Evolutionary conservation across 2,797 vertebrate genomes (phyloP).

Genomic region (Luscinia luscinia): DNA sequence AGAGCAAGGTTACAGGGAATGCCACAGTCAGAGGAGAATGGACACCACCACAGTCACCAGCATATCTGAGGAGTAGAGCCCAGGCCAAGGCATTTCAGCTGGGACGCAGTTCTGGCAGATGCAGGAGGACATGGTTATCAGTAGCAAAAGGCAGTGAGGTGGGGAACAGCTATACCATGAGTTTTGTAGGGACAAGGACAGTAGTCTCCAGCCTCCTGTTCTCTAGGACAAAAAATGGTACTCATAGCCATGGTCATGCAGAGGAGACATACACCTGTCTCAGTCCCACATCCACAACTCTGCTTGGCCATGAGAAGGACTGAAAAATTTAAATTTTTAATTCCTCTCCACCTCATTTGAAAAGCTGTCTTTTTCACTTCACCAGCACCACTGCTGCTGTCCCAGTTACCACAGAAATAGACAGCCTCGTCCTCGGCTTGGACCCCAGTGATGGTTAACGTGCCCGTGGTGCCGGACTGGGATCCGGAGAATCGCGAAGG

Average conservation of each 20-base stretch:
- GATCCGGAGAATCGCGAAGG: background rate
- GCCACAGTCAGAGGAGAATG: background rate
- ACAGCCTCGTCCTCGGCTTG: too few relatives aligned
- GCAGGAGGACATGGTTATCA: background rate
- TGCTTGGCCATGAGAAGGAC: background rate
- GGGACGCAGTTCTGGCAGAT: background rate
- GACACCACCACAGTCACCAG: rapidly evolving
- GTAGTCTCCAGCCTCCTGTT: background rate
- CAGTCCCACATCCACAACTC: background rate
- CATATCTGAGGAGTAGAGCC: background rate
- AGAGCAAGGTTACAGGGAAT: background rate
- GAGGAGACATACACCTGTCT: background rate
- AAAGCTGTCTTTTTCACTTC: background rate
- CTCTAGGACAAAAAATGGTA: background rate
- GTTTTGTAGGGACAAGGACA: background rate
- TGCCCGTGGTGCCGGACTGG: rapidly evolving
- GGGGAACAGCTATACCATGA: background rate
- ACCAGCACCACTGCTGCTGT: background rate
- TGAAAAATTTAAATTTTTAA: background rate
- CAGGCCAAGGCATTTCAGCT: background rate
- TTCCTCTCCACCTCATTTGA: background rate
- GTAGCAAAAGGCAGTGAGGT: background rate
- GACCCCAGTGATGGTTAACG: background rate
- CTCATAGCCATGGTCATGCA: background rate
- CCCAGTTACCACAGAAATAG: background rate